phyloP scores from a whole-genome alignment of 2,797 vertebrate species.

The Hydrocynus forskahlii region DNA sequence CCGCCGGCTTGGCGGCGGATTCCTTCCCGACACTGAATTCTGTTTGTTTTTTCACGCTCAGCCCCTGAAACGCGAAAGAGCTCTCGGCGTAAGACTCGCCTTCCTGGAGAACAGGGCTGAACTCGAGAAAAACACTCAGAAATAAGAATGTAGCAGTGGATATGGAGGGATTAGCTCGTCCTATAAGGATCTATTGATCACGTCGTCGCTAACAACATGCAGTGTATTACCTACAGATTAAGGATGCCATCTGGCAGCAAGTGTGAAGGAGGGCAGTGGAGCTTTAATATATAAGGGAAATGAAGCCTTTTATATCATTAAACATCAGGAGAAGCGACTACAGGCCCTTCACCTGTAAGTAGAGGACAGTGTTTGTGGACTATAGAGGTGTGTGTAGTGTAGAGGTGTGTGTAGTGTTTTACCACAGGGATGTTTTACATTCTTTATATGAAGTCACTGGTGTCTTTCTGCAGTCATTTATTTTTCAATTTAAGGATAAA shows the following conservation, averaged over 20 bases:
- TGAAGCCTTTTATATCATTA: neutral
- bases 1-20: no score
- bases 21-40: no score
- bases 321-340: neutral
- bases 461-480: no score
- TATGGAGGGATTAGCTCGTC: constrained; percentile 77
- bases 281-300: neutral
- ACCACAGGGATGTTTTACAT: no score
- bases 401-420: no score
- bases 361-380: no score
- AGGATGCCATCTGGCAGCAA: constrained; percentile 8
- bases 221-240: constrained; percentile 77
- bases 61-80: no score
- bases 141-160: constrained; percentile 72
- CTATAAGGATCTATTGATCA: constrained; percentile 73
- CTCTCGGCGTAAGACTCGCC: no score
- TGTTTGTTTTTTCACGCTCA: no score
- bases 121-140: constrained; percentile 72
- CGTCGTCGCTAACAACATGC: constrained; percentile 72
- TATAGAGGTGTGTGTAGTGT: no score
- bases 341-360: neutral
- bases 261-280: neutral
- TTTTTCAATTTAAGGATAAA: no score
- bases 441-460: no score
- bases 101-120: constrained; percentile 66